Evolutionary conservation across 1,140 invertebrate genomes (phyloP).

Genomic region (Pentalonia nigronervosa): DNA sequence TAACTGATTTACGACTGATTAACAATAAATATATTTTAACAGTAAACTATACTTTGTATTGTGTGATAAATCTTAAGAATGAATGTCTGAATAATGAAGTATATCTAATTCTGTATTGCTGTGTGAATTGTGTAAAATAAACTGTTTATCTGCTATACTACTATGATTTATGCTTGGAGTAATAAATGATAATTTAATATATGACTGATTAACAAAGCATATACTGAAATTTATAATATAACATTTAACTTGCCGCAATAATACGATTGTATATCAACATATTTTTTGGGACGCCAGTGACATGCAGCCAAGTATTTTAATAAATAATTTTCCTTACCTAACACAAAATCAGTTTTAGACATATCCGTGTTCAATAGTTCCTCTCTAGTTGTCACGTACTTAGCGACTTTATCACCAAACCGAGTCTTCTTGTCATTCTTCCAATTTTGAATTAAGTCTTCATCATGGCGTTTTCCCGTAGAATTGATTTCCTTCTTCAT

Average conservation of each 20-base stretch:
- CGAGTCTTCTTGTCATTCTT: constrained; percentile 64
- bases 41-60: not conserved
- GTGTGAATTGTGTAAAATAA: too few relatives aligned
- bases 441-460: constrained; percentile 71
- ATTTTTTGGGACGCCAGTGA: too few relatives aligned
- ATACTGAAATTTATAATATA: too few relatives aligned
- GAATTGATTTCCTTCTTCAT: not conserved
- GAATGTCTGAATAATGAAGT: not conserved
- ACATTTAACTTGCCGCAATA: too few relatives aligned
- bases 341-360: constrained; percentile 66
- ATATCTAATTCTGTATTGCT: not conserved
- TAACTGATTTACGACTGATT: not conserved
- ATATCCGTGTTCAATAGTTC: constrained; percentile 68
- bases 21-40: too few relatives aligned
- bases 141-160: too few relatives aligned
- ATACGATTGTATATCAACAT: too few relatives aligned
- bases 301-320: not conserved
- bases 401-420: constrained; percentile 62
- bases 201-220: too few relatives aligned
- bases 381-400: constrained; percentile 66
- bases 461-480: constrained; percentile 66
- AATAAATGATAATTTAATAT: too few relatives aligned
- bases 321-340: constrained; percentile 62
- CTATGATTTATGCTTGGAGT: too few relatives aligned
- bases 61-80: not conserved